Evolutionary conservation across 2,797 vertebrate genomes (phyloP), one percentile per base, ranked within the genome.

Genomic region (Lates japonicus): DNA sequence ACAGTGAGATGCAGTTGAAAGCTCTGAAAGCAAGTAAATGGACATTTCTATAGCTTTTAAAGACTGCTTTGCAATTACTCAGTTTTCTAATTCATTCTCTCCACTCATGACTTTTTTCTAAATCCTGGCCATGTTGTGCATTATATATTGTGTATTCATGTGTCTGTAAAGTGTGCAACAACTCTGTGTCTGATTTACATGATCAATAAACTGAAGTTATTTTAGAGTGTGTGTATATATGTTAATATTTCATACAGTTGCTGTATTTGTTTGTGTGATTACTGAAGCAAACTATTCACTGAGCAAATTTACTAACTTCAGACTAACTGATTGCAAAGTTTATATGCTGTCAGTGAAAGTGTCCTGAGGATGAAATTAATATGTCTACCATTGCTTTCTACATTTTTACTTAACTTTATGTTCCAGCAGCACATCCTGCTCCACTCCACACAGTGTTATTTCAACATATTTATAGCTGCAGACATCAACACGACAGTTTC

Each of bases 401-500:
- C 12, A 22, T 33, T 37, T 69, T 57, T 14, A 25, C 49, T 49
- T 20, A 20, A 49, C 22, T 64, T 81, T 55, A 33, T 69, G 70
- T 71, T 37, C 22, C 51, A 52, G 25, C 5, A 49, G 63, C 51
- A 57, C 55, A 14, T 63, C 57, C 52, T 25, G 35, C 48, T 51
- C 0, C 10, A 5, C 29, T 60, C 37, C 35, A 33, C 2, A 7
- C 54, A 9, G 16, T 17, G 11, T 58, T 31, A 42, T 63, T 57
- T 78, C 33, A 35, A 66, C 13, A 41, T 81, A 64, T 79, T 70
- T 61, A 51, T 49, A 73, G 59, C 19, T 4, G 35, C 57, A 55
- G 37, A 73, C 59, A 31, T 77, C 51, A 68, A 52, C 74, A 48
- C 2, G 19, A 19, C 65, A 55, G 69, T 66, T 84, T 77, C 68